phyloP scores from a whole-genome alignment of 1,140 invertebrate species.

The Neodiprion fabricii region DNA sequence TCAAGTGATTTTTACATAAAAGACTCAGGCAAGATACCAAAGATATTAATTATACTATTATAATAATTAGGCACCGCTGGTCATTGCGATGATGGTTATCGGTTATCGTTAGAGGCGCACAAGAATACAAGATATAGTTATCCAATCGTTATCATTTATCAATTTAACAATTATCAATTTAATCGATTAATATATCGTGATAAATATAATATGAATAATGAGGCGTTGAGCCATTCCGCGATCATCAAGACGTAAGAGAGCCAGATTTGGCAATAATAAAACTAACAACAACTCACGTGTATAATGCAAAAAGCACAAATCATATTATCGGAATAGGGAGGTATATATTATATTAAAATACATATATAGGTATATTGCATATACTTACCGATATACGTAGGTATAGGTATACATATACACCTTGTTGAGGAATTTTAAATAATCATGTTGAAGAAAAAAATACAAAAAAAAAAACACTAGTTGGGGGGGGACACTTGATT shows the following conservation, averaged over 20 bases:
- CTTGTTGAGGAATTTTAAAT: slow-evolving; percentile 38
- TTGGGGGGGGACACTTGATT: slow-evolving; percentile 29
- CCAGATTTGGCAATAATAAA: neutral
- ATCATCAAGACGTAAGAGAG: neutral
- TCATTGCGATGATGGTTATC: slow-evolving; percentile 52
- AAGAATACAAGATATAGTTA: slow-evolving; percentile 32
- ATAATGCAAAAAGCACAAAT: neutral
- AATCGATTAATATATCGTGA: slow-evolving; percentile 9
- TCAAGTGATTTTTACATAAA: slow-evolving; percentile 33
- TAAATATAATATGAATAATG: slow-evolving; percentile 41
- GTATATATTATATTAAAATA: too few relatives aligned
- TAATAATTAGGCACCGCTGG: slow-evolving; percentile 43
- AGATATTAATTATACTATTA: slow-evolving; percentile 51
- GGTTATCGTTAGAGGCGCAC: slow-evolving; percentile 48
- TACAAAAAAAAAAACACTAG: slow-evolving; percentile 24
- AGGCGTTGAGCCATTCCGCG: slow-evolving; percentile 10
- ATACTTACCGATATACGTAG: slow-evolving; percentile 14
- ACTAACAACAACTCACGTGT: neutral
- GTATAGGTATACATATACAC: slow-evolving; percentile 24
- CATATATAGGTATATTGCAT: too few relatives aligned
- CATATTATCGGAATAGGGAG: neutral
- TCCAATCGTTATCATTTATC: neutral
- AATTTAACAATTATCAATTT: neutral
- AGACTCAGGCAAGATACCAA: slow-evolving; percentile 61
- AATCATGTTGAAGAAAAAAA: slow-evolving; percentile 37